phyloP scores from a whole-genome alignment of 2,797 vertebrate species.

The Spinus pinus region DNA sequence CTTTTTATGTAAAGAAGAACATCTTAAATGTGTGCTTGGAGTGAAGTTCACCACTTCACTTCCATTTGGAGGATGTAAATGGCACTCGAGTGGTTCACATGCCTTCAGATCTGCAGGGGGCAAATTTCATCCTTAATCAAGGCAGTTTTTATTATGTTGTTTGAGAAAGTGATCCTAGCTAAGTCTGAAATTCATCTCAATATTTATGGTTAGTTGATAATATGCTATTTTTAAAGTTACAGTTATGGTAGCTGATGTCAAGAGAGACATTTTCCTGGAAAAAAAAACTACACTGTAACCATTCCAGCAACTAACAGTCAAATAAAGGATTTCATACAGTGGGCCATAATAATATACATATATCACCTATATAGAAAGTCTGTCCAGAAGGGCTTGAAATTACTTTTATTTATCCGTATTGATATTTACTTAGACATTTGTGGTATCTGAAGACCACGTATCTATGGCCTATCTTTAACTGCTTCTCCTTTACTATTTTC shows the following conservation, averaged over 20 bases:
- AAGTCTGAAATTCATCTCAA: neutral
- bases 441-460: neutral
- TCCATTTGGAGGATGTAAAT: conserved; percentile 35
- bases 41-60: conserved; percentile 3
- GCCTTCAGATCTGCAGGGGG: neutral
- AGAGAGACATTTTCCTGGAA: neutral
- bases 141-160: neutral
- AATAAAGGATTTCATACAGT: neutral
- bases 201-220: neutral
- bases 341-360: neutral
- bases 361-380: neutral
- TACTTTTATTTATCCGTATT: neutral
- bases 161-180: neutral
- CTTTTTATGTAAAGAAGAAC: conserved; percentile 7
- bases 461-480: neutral
- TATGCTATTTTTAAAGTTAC: neutral
- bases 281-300: neutral
- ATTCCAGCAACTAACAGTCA: neutral
- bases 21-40: neutral
- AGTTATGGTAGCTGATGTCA: neutral
- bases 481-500: neutral
- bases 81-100: neutral
- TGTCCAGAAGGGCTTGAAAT: neutral
- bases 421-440: neutral
- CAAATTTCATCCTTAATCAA: conserved; percentile 26